phyloP scores from a whole-genome alignment of 1,140 invertebrate species.

The Danaus melanippus region DNA sequence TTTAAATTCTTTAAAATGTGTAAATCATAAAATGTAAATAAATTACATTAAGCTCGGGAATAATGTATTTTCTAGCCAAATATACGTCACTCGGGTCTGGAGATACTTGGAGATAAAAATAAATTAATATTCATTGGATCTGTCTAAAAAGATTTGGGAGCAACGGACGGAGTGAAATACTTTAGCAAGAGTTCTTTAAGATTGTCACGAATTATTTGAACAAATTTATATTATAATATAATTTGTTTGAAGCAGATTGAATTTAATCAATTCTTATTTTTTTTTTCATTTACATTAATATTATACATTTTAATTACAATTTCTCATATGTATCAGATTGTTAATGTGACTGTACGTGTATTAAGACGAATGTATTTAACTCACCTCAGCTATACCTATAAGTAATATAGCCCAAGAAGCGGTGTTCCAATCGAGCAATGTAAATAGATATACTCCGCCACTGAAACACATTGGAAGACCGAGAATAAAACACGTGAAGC shows the following conservation, averaged over 20 bases:
- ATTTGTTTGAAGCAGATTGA: constrained; percentile 10
- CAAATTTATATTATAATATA: constrained; percentile 13
- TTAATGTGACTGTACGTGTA: constrained; percentile 3
- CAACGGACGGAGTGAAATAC: constrained; percentile 17
- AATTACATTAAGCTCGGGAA: too few species aligned
- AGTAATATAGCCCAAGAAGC: constrained; percentile 87
- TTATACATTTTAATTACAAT: too few species aligned
- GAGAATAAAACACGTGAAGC: constrained; percentile 75
- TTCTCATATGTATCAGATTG: too few species aligned
- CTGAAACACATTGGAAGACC: constrained; percentile 80
- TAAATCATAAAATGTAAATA: too few species aligned
- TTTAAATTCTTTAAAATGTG: too few species aligned
- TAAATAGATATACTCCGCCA: constrained; percentile 83
- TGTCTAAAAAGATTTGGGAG: constrained; percentile 21
- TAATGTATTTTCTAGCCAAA: background rate
- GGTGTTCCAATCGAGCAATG: constrained; percentile 86
- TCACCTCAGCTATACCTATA: constrained; percentile 80
- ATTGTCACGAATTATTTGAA: constrained; percentile 18
- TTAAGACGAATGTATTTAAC: background rate
- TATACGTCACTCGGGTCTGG: constrained; percentile 10
- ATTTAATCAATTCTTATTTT: constrained; percentile 7
- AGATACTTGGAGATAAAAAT: constrained; percentile 20
- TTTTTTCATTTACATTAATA: background rate
- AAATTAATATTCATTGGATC: constrained; percentile 28
- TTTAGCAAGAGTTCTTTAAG: constrained; percentile 14